Base-by-base conservation (phyloP, 2,113 vertebrate species). In the Gallinago jamesoni region DNA sequence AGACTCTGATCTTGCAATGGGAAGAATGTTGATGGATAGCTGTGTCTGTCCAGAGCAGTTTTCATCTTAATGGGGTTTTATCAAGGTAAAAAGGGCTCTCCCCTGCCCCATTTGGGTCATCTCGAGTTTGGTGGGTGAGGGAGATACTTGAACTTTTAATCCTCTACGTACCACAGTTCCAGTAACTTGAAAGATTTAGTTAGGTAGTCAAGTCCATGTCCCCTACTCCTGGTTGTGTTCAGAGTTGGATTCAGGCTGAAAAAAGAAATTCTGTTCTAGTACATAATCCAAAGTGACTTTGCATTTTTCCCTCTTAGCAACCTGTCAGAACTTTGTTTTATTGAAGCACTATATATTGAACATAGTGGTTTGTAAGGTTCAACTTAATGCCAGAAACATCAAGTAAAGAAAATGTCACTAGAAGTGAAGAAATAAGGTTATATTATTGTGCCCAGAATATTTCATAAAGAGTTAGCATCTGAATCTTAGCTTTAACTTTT, bases 281-380 rank as follows among this genome's bases (percentile, higher is more conserved):
- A 17, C 6, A 13, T 79, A 92, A 95, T 84, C 55, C 93, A 89
- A 95, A 94, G 52, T 68, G 75, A 87, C 28, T 97, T 94, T 76
- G 21, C 15, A 24, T 74, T 93, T 95, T 84, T 55, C 57, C 76
- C 33, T 91, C 31, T 86, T 93, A 27, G 43, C 30, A 52, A 31
- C 23, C 41, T 31, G 73, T 50, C 0, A 43, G 27, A 79, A 41
- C 66, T 56, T 94, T 28, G 4, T 67, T 93, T 95, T 95, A 79
- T 48, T 94, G 75, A 30, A 14, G 28, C 16, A 22, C 55, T 96
- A 39, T 96, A 37, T 86, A 31, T 95, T 80, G 69, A 93, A 41
- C 8, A 20, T 62, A 57, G 55, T 43, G 82, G 41, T 68, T 91
- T 95, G 60, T 79, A 43, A 37, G 41, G 56, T 72, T 88, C 90